phyloP scores from a whole-genome alignment of 2,888 invertebrate genomes.

The Sarcophaga rosellei region DNA sequence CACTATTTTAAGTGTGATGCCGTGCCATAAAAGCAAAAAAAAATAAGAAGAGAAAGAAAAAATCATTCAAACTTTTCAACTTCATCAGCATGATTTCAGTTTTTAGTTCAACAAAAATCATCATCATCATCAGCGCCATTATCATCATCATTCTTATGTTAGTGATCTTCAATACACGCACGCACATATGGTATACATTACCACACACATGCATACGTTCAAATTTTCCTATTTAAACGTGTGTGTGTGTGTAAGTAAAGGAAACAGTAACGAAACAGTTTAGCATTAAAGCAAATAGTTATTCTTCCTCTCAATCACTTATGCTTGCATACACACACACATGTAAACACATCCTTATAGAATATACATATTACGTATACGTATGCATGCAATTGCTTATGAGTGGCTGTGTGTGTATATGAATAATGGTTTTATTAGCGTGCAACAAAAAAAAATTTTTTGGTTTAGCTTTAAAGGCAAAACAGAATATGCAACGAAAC shows the following conservation, averaged over 20 bases:
- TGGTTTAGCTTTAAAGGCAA: not conserved
- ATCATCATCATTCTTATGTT: conserved; percentile 8
- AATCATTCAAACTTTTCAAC: conserved; percentile 33
- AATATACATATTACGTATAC: not conserved
- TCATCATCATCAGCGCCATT: conserved; percentile 1
- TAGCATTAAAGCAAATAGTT: conserved; percentile 44
- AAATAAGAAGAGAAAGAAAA: not conserved
- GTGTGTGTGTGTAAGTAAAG: not conserved
- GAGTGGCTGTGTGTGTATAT: not conserved
- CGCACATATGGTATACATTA: no score
- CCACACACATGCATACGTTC: not conserved
- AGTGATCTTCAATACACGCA: not conserved
- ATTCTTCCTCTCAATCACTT: conserved; percentile 14
- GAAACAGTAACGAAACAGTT: conserved; percentile 38
- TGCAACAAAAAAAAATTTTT: not conserved
- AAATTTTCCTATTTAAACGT: not conserved
- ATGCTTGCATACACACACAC: not conserved
- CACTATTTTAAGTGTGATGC: not conserved
- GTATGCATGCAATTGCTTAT: conserved; percentile 12
- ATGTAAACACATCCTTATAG: not conserved
- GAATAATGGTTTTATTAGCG: conserved; percentile 51
- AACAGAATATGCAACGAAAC: not conserved
- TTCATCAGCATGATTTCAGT: conserved; percentile 48
- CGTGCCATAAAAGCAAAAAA: not conserved
- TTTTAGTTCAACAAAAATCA: conserved; percentile 11